phyloP scores from a whole-genome alignment of 2,113 vertebrate genomes.

The Suricata suricatta region DNA sequence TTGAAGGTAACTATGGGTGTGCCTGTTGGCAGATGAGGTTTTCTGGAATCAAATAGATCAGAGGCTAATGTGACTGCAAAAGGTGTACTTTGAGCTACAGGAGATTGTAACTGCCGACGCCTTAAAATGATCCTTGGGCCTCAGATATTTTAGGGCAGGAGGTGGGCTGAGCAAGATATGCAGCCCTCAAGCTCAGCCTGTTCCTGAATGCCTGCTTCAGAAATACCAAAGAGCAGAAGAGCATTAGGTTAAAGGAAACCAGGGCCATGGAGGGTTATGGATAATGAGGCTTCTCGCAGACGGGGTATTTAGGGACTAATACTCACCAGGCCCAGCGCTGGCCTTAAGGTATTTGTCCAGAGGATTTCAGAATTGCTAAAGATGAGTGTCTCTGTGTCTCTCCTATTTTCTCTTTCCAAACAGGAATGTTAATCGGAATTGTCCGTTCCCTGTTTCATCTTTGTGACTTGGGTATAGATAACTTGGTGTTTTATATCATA shows the following conservation, averaged over 20 bases:
- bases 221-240: background rate
- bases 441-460: background rate
- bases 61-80: background rate
- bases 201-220: background rate
- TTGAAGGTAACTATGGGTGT: background rate
- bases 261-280: background rate
- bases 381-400: background rate
- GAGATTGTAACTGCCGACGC: background rate
- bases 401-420: background rate
- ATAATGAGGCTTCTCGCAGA: rapidly evolving
- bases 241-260: background rate
- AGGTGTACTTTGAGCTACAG: background rate
- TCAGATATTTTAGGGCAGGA: background rate
- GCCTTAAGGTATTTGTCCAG: background rate
- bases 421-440: background rate
- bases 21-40: background rate
- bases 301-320: background rate
- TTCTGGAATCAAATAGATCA: background rate
- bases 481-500: background rate
- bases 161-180: background rate
- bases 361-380: background rate
- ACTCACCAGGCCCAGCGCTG: background rate
- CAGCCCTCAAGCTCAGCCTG: background rate
- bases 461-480: background rate
- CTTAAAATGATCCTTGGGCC: background rate